A percentile compares a stretch with the other conserved stretches of the same genome.
phyloP scores from a whole-genome alignment of 92 coral and sea anemone species.

The Virgularia gustaviana region DNA sequence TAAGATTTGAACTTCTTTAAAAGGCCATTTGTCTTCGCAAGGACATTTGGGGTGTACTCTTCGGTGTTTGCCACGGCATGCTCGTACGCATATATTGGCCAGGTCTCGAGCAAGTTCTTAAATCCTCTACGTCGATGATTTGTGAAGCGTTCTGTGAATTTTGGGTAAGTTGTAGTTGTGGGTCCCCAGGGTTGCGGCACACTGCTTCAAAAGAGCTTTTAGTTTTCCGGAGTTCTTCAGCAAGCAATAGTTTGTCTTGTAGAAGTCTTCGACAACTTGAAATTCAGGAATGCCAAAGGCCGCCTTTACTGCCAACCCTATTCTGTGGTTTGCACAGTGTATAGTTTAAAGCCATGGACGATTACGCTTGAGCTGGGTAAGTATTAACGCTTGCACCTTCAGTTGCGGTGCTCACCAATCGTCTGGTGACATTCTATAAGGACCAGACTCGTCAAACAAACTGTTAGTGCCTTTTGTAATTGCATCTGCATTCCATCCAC shows the following conservation, averaged over 20 bases:
- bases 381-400: constrained; percentile 45
- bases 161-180: constrained; percentile 28
- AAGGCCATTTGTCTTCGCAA: constrained; percentile 34
- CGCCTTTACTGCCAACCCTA: constrained; percentile 30
- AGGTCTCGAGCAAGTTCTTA: constrained; percentile 36
- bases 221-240: constrained; percentile 32
- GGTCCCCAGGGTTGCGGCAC: constrained; percentile 32
- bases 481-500: constrained; percentile 40
- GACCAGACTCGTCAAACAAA: constrained; percentile 36
- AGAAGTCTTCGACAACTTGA: constrained; percentile 33
- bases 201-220: constrained; percentile 28
- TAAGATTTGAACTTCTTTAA: constrained; percentile 32
- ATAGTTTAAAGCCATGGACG: constrained; percentile 32
- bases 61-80: constrained; percentile 31
- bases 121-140: constrained; percentile 24
- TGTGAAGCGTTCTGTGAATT: constrained; percentile 1
- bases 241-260: constrained; percentile 38
- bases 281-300: constrained; percentile 26
- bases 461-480: constrained; percentile 35
- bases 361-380: constrained; percentile 18
- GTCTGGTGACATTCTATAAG: constrained; percentile 29
- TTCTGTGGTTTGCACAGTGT: constrained; percentile 35
- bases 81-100: constrained; percentile 32
- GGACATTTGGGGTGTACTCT: constrained; percentile 20
- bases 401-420: constrained; percentile 37